Base-by-base conservation (phyloP, 2,113 vertebrate species). In the Triplophysa siluroides region DNA sequence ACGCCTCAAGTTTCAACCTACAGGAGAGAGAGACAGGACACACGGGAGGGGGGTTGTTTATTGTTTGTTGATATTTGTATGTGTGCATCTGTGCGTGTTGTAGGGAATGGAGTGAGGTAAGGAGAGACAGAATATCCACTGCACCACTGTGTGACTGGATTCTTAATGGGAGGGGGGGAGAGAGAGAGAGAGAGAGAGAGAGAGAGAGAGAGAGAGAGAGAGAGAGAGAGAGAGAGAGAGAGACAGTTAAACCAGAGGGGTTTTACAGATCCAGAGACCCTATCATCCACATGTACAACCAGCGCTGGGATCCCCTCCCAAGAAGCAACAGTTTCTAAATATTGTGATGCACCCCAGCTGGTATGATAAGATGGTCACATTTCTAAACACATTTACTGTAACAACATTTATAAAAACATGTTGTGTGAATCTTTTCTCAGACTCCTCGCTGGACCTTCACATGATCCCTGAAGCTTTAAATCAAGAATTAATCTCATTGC, bases 101-200 rank as follows among this genome's bases (percentile, higher is more conserved):
- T 83, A 85, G 78, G 86, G 82, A 85, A 81, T 61, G 24, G 82
- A 83, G 76, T 80, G 78, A 62, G 54, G 68, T 76, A 75, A 81
- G 88, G 87, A 90, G 91, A 90, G 89, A 85, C 91, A 90, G 91
- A 91, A 93, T 92, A 91, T 92, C 91, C 91, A 91, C 92, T 92
- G 93, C 93, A 94, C 92, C 89, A 90, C 90, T 93, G 91, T 94
- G 93, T 94, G 93, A 93, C 92, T 92, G 87, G 92, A 94, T 93
- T 93, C 92, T 92, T 93, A 94, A 94, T 93, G 74, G 72, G 78
- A 68, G 66, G 19, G 60, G 33, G 54, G 52, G n/a, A 62, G 68
- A 52, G 78, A 74, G 67, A 60, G 78, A 61, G 63, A 75, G 65
- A 70, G 52, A 52, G 14, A 54, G 62, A 33, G 60, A 73, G 19